phyloP scores from a whole-genome alignment of 2,797 vertebrate genomes.

The Macropus fuliginosus region DNA sequence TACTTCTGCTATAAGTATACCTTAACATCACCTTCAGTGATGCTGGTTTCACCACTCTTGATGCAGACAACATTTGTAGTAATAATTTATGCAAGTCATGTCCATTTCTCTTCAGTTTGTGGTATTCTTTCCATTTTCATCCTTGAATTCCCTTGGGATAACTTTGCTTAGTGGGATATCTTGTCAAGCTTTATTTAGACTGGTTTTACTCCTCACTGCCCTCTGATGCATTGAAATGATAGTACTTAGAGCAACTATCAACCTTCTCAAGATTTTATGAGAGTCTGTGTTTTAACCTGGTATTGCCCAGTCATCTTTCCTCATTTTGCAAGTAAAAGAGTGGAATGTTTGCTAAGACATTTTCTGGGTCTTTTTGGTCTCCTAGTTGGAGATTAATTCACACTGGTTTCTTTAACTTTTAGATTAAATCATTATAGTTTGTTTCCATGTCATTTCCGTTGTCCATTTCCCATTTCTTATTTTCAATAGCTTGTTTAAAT shows the following conservation, averaged over 20 bases:
- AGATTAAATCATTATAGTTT: neutral
- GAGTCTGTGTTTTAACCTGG: neutral
- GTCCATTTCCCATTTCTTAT: neutral
- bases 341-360: neutral
- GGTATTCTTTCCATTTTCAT: neutral
- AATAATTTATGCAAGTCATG: neutral
- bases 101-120: neutral
- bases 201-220: neutral
- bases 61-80: neutral
- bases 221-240: neutral
- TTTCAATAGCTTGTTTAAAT: neutral
- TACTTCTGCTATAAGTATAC: neutral
- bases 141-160: neutral
- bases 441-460: neutral
- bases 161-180: neutral
- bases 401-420: neutral
- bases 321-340: neutral
- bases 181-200: neutral
- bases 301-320: neutral
- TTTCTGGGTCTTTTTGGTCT: neutral
- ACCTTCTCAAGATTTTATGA: neutral
- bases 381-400: neutral
- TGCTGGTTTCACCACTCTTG: neutral
- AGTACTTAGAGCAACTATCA: neutral
- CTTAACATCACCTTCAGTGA: neutral